Evolutionary conservation across 2,888 invertebrate species (phyloP).

Genomic region (Drosophila parthenogenetica): DNA sequence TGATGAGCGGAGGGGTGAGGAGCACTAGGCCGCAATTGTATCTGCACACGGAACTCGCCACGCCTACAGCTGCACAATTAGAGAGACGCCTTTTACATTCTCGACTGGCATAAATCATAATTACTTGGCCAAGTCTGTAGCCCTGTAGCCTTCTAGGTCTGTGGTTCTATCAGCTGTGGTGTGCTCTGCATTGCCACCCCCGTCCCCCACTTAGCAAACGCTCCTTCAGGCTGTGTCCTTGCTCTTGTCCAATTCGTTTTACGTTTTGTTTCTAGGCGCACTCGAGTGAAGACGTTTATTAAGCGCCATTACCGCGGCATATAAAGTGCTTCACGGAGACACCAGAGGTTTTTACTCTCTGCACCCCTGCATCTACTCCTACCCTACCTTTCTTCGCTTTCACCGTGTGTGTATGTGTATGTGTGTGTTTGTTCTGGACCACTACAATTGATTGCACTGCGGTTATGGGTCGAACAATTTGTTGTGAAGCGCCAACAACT

Average conservation of each 20-base stretch:
- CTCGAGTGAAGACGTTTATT: conserved; percentile 74
- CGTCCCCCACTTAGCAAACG: too few relatives aligned
- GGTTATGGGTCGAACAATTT: conserved; percentile 73
- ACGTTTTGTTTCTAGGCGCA: conserved; percentile 46
- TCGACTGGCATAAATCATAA: conserved; percentile 69
- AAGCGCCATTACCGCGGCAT: conserved; percentile 73
- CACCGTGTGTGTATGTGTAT: not conserved
- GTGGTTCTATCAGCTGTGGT: not conserved
- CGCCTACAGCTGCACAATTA: conserved; percentile 60
- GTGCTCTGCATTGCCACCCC: not conserved
- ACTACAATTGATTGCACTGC: conserved; percentile 72
- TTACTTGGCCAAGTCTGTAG: conserved; percentile 55
- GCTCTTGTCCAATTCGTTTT: conserved; percentile 24
- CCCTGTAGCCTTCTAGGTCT: conserved; percentile 1
- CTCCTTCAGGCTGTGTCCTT: not conserved
- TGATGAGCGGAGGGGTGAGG: not conserved
- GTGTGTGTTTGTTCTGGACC: conserved; percentile 52
- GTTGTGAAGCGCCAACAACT: conserved; percentile 49
- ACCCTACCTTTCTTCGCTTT: not conserved
- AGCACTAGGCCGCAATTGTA: conserved; percentile 57
- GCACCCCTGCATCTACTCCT: not conserved
- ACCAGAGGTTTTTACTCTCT: not conserved
- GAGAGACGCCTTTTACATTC: conserved; percentile 66
- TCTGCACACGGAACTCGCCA: conserved; percentile 35
- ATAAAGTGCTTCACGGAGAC: conserved; percentile 65